phyloP scores from a whole-genome alignment of 1,140 invertebrate species.

The Probaryconus sp. region DNA sequence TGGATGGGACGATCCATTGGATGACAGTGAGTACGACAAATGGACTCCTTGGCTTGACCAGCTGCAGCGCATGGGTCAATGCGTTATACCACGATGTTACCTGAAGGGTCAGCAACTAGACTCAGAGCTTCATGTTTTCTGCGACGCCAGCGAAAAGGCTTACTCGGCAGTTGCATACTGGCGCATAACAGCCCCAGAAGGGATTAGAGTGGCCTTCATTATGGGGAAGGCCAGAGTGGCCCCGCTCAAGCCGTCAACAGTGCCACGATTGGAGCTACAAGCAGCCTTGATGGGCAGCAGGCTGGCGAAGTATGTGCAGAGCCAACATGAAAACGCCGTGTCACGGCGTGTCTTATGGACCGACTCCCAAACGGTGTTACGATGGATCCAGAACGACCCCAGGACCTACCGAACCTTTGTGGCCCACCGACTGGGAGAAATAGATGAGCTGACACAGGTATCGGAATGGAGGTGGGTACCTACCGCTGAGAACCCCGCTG shows the following conservation, averaged over 20 bases:
- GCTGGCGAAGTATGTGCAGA: not conserved
- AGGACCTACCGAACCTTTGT: slow-evolving; percentile 68
- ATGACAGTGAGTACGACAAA: not conserved
- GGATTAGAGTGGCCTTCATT: slow-evolving; percentile 35
- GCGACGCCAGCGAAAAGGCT: slow-evolving; percentile 66
- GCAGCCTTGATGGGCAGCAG: slow-evolving; percentile 59
- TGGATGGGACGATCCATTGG: slow-evolving; percentile 67
- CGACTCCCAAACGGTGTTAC: slow-evolving; percentile 66
- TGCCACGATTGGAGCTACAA: slow-evolving; percentile 64
- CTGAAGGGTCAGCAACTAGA: not conserved
- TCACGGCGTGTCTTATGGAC: slow-evolving; percentile 60
- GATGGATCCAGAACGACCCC: slow-evolving; percentile 63
- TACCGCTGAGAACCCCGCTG: slow-evolving; percentile 54
- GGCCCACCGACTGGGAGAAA: slow-evolving; percentile 68
- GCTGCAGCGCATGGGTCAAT: not conserved
- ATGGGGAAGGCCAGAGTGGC: slow-evolving; percentile 47
- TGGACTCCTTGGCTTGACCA: slow-evolving; percentile 31
- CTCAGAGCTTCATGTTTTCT: slow-evolving; percentile 64
- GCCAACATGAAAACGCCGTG: not conserved
- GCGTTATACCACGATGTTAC: slow-evolving; percentile 16
- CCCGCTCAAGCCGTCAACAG: slow-evolving; percentile 43
- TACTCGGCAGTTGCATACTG: slow-evolving; percentile 62
- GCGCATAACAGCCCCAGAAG: slow-evolving; percentile 22
- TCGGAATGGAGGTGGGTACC: slow-evolving; percentile 63
- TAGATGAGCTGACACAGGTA: slow-evolving; percentile 58